Evolutionary conservation across 2,888 invertebrate genomes (phyloP), one percentile per base, ranked within the genome.

Genomic region (Drosophila subquinaria): DNA sequence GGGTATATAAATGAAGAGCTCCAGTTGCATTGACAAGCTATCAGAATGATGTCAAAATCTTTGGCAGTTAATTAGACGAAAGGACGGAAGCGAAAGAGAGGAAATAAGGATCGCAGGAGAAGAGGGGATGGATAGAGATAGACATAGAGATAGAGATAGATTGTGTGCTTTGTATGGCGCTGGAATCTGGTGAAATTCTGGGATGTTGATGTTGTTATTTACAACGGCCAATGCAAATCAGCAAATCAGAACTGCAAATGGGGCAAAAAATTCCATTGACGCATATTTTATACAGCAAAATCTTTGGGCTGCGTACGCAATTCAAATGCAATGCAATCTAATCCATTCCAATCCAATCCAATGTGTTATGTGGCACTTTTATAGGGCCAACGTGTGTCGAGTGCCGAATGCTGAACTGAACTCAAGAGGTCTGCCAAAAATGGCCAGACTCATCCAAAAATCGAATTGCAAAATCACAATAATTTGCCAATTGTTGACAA

Each of bases 221-320:
- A 74, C 71, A 76, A 42, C 60, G 76, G 45, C 42, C 56, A 76
- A 76, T 75, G 74, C 74, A 76, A 75, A 75, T 75, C 45, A 77
- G 51, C 38, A 27, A 27, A 27, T 27, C 27, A 51, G 45, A 76
- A 72, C 72, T 72, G 77, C 77, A 87, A 82, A 82, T 84, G 84
- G 78, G 75, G 72, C 72, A 78, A 69, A 76, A 66, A 85, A 82
- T 86, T 86, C 83, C 84, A 83, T 60, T 69, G 27, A 47, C 77
- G 74, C 74, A 75, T 75, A 75, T 75, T 75, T 74, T 71, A 76
- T 69, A 69, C 56, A 53, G 5, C 27, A 27, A 27, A 27, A 51
- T 35, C 53, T 55, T 30, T n/a, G 9, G 48, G 15, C 33, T 15
- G 52, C 55, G n/a, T 60, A 43, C 17, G 55, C 52, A 74, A 72